Conservation (phyloP, 2,888 invertebrate species). For the Plutella xylostella region DNA sequence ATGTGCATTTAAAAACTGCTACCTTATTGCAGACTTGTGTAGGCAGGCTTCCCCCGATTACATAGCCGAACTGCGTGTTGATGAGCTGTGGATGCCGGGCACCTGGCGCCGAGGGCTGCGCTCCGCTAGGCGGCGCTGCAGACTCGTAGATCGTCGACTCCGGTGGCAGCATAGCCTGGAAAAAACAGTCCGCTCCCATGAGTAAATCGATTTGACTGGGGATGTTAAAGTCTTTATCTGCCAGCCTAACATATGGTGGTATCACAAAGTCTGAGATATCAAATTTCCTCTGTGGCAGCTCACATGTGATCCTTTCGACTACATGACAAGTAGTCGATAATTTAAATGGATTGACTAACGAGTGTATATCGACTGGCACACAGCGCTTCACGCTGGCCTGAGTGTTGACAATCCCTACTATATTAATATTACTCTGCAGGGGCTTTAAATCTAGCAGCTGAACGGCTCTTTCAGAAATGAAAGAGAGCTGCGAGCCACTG, state of each 20-base stretch:
- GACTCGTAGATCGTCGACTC: background rate
- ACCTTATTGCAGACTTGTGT: background rate
- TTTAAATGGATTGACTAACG: background rate
- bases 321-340: background rate
- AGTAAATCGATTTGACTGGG: background rate
- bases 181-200: background rate
- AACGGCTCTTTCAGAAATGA: background rate
- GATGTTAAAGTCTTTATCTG: background rate
- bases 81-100: background rate
- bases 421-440: background rate
- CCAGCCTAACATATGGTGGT: background rate
- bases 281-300: background rate
- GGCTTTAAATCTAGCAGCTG: background rate
- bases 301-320: background rate
- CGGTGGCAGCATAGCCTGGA: background rate
- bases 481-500: background rate
- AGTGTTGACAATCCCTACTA: background rate
- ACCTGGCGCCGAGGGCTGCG: background rate
- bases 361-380: background rate
- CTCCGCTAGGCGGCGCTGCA: background rate
- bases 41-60: background rate
- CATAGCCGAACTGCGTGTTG: background rate
- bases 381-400: background rate
- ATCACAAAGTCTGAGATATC: background rate
- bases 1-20: background rate